phyloP scores from a whole-genome alignment of 2,888 invertebrate genomes.

The Tethea ocularis region DNA sequence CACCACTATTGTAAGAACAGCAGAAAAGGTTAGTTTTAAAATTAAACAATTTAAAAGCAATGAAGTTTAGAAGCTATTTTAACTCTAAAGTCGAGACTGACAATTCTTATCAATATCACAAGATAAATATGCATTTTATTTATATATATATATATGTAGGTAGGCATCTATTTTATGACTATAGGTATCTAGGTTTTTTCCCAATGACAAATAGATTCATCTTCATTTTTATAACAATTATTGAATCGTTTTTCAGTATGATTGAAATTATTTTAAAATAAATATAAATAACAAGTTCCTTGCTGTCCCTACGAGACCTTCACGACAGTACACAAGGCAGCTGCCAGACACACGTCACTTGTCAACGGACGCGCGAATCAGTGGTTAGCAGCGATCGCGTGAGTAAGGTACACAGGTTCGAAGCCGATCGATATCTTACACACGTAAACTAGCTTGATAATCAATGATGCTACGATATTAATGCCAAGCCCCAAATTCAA shows the following conservation, averaged over 20 bases:
- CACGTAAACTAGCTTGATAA: slow-evolving; percentile 11
- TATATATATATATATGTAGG: too few relatives aligned
- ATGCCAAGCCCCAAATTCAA: background rate
- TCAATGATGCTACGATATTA: background rate
- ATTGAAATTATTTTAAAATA: too few relatives aligned
- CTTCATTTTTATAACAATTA: too few relatives aligned
- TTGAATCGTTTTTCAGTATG: too few relatives aligned
- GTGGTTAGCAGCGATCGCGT: slow-evolving; percentile 18
- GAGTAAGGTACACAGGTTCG: slow-evolving; percentile 8
- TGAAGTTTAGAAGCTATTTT: too few relatives aligned
- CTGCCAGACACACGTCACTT: slow-evolving; percentile 61
- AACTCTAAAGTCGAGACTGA: too few relatives aligned
- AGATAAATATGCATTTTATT: too few relatives aligned
- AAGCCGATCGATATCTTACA: slow-evolving; percentile 53
- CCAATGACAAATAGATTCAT: too few relatives aligned
- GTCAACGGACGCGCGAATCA: slow-evolving; percentile 55
- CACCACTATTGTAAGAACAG: slow-evolving; percentile 25
- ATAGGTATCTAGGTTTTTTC: too few relatives aligned
- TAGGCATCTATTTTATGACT: too few relatives aligned
- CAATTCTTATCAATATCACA: too few relatives aligned
- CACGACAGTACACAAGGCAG: slow-evolving; percentile 50
- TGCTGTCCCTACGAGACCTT: slow-evolving; percentile 15
- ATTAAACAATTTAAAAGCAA: too few relatives aligned
- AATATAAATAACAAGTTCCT: background rate
- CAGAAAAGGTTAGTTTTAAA: slow-evolving; percentile 16